Evolutionary conservation across 1,140 invertebrate species (phyloP).

Genomic region (Odontomachus brunneus): DNA sequence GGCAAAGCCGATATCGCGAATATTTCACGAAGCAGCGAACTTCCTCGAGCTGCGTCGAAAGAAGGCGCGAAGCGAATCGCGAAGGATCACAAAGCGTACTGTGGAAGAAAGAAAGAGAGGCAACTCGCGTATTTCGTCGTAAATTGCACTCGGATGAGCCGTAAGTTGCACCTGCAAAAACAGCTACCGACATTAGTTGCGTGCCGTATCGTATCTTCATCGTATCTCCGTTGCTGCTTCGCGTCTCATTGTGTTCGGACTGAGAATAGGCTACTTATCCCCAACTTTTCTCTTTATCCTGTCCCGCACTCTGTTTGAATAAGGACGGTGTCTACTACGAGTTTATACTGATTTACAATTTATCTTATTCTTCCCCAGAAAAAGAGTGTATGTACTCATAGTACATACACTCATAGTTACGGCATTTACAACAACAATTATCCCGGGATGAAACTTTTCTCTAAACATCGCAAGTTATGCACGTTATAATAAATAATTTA

Average conservation of each 20-base stretch:
- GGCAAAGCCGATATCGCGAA: constrained; percentile 25
- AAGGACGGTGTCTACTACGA: neutral
- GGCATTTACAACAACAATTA: too few species aligned
- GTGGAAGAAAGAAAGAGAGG: constrained; percentile 14
- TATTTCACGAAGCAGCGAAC: constrained; percentile 26
- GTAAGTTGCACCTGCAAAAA: constrained; percentile 25
- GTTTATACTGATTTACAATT: neutral
- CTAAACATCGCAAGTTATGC: neutral
- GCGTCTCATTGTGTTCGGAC: constrained; percentile 1
- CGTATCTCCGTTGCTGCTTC: neutral
- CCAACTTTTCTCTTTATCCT: neutral
- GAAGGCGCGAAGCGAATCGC: constrained; percentile 47
- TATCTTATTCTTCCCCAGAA: neutral
- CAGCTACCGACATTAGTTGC: constrained; percentile 27
- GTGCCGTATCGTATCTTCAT: constrained; percentile 29
- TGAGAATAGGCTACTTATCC: constrained; percentile 16
- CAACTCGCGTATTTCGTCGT: constrained; percentile 36
- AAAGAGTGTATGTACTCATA: too few species aligned
- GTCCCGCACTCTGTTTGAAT: neutral
- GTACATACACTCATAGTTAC: too few species aligned
- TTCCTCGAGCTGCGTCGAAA: constrained; percentile 17
- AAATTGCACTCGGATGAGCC: neutral
- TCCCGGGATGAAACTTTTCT: too few species aligned
- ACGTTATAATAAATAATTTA: too few species aligned
- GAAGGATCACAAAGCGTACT: constrained; percentile 6